Conservation (phyloP, 2,113 vertebrate species). For the Myiopsitta monachus region DNA sequence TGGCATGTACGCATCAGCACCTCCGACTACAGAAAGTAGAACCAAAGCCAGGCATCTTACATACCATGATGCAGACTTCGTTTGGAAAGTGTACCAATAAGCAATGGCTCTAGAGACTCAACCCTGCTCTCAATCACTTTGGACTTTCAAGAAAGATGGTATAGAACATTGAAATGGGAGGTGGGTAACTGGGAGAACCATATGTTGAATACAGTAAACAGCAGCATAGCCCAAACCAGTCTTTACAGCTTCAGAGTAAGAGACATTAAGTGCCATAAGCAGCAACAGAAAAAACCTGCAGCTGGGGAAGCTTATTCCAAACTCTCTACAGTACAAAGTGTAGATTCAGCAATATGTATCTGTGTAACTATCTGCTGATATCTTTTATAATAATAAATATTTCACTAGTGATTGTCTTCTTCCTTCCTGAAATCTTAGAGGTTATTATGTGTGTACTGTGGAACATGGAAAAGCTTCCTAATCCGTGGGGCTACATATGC, state of each 20-base stretch:
- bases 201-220: background rate
- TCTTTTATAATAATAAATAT: background rate
- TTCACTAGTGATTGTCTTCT: background rate
- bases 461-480: background rate
- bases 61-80: rapidly evolving
- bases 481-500: background rate
- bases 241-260: background rate
- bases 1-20: background rate
- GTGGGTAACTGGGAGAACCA: background rate
- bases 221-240: background rate
- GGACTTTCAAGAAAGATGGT: background rate
- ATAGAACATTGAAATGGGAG: background rate
- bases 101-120: background rate
- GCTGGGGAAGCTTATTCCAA: background rate
- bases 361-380: background rate
- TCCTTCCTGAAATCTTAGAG: background rate
- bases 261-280: background rate
- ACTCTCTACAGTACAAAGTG: background rate
- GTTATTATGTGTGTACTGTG: background rate
- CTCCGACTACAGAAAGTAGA: background rate
- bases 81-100: background rate
- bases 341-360: background rate
- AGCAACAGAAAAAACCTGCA: background rate
- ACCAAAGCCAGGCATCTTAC: background rate
- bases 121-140: background rate